These are phyloP conservation scores for Periparus ater DNA, from an alignment of 2,797 vertebrate genomes.

Conservation along the genomic window DNA sequence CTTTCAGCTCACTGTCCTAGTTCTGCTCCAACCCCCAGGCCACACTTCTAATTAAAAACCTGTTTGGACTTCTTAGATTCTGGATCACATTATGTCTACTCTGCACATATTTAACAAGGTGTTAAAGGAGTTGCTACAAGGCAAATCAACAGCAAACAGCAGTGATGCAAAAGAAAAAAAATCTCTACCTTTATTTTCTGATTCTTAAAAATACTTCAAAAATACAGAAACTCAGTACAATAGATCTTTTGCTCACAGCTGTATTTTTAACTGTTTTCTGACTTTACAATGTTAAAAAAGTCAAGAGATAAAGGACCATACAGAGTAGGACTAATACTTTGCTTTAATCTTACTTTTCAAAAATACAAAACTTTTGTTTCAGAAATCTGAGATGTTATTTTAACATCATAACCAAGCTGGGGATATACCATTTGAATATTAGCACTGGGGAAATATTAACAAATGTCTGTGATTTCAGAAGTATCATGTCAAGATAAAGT, in stretches of 20 bases:
- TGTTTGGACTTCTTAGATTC: background rate
- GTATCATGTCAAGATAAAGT: background rate
- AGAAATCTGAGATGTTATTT: background rate
- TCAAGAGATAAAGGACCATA: background rate
- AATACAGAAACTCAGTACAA: background rate
- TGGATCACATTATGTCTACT: background rate
- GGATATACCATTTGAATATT: background rate
- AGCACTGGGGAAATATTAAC: background rate
- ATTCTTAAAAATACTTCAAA: background rate
- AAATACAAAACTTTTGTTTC: background rate
- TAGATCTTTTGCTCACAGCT: background rate
- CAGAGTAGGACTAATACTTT: background rate
- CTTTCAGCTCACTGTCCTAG: background rate
- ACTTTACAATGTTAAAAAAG: background rate
- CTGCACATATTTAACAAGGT: background rate
- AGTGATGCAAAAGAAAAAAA: background rate
- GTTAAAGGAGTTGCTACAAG: background rate
- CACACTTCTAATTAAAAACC: constrained; percentile 25
- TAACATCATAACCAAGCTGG: background rate
- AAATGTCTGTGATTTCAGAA: background rate
- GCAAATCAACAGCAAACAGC: background rate
- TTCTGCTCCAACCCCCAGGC: background rate
- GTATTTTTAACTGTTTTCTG: background rate
- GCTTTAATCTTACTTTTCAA: background rate
- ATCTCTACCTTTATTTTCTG: background rate